Evolutionary conservation across 1,140 invertebrate genomes (phyloP), one percentile per base, ranked within the genome.

Genomic region (Carposina sasakii): DNA sequence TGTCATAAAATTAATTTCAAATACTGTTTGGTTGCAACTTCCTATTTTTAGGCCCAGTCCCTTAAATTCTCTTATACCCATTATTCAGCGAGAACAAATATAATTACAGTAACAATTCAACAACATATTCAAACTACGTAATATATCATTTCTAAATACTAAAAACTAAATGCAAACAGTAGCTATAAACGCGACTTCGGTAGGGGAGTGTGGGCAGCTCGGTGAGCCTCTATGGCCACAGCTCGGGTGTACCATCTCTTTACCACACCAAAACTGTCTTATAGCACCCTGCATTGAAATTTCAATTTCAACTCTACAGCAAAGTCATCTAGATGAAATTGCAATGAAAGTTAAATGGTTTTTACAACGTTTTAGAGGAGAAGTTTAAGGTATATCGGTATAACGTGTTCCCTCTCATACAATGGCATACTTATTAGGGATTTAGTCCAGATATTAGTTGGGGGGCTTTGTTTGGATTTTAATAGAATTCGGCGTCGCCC

Each of bases 401-500:
- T 84, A 81, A 81, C 76, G 75, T 78, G 77, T 77, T 76, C 77
- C 76, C 79, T 84, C 76, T 83, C 76, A 71, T 64, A 81, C 77
- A 83, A 81, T 83, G 77, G 77, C 76, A 79, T 81, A 83, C 77
- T 83, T 83, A 83, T 83, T 83, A 83, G 79, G 79, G 79, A 81
- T 81, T 83, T 83, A 83, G 79, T 79, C 74, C 76, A 79, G 76
- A 81, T 83, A 83, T 81, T 83, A 83, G 79, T 81, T 81, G 73
- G 79, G 77, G 77, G 66, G 66, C 55, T 79, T 83, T 83, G 79
- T 83, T 83, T 79, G 79, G 67, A 69, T 69, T 78, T 82, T 82
- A 82, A 81, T 83, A 78, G 77, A 81, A 83, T 83, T 61, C 71
- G 63, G 54, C 57, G 57, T 58, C 70, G 59, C 76, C 74, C 72